Evolutionary conservation across 1,140 invertebrate species (phyloP).

Genomic region (Zaprionus kolodkinae): DNA sequence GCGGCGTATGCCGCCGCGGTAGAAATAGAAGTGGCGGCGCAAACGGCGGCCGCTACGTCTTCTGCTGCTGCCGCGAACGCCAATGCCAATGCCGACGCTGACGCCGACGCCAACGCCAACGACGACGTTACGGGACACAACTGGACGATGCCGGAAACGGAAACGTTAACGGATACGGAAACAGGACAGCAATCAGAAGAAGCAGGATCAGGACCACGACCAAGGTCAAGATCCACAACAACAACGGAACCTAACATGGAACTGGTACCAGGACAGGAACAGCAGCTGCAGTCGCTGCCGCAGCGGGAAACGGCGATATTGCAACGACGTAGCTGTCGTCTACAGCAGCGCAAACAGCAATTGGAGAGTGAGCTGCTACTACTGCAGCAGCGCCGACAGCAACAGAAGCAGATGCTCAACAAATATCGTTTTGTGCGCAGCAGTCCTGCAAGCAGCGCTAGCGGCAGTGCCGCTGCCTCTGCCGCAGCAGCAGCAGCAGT

Average conservation of each 20-base stretch:
- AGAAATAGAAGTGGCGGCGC: slow-evolving; percentile 55
- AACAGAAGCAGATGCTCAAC: slow-evolving; percentile 12
- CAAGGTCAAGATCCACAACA: slow-evolving; percentile 10
- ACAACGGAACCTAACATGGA: slow-evolving; percentile 30
- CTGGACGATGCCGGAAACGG: slow-evolving; percentile 27
- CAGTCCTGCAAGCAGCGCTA: neutral
- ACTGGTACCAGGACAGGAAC: neutral
- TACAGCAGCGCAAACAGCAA: slow-evolving; percentile 19
- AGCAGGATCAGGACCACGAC: neutral
- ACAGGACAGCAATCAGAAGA: neutral
- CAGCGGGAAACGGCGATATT: slow-evolving; percentile 3
- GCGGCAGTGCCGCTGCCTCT: neutral
- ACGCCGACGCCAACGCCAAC: slow-evolving; percentile 18
- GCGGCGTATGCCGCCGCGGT: slow-evolving; percentile 68
- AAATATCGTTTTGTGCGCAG: slow-evolving; percentile 57
- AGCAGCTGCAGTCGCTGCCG: neutral
- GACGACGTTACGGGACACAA: slow-evolving; percentile 28
- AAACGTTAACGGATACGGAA: slow-evolving; percentile 20
- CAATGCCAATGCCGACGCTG: slow-evolving; percentile 10
- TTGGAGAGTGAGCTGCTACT: slow-evolving; percentile 13
- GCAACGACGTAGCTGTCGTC: slow-evolving; percentile 17
- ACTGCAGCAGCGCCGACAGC: slow-evolving; percentile 3
- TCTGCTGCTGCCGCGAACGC: slow-evolving; percentile 16
- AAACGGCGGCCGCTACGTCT: slow-evolving; percentile 30
- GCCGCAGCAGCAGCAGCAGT: slow-evolving; percentile 5